Percentiles rank a stretch among this genome's conserved stretches.
These are phyloP conservation scores for Noctua fimbriata DNA, from an alignment of 2,888 invertebrate genomes.

Conservation along the genomic window DNA sequence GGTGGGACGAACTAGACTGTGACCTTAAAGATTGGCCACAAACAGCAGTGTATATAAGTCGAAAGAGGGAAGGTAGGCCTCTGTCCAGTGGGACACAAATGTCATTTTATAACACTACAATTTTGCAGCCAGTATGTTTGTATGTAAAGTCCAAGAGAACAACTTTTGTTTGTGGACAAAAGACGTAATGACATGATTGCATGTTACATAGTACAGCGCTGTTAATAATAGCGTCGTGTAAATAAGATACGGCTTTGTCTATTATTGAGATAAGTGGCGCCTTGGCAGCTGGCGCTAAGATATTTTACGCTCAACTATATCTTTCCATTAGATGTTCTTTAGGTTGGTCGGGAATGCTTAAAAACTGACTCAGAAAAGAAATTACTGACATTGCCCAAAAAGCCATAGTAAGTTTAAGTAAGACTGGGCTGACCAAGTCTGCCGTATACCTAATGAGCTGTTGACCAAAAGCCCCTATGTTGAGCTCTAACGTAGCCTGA, in stretches of 20 bases:
- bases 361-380: neutral
- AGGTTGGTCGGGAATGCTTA: neutral
- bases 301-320: neutral
- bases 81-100: neutral
- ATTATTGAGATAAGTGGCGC: slow-evolving; percentile 53
- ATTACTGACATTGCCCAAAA: neutral
- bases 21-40: neutral
- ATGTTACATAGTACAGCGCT: slow-evolving; percentile 23
- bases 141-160: neutral
- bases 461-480: too few relatives aligned
- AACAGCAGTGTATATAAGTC: neutral
- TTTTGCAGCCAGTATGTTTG: neutral
- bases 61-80: neutral
- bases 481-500: neutral
- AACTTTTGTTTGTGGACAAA: slow-evolving; percentile 44
- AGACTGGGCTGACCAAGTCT: neutral
- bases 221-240: slow-evolving; percentile 39
- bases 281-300: slow-evolving; percentile 32
- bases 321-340: neutral
- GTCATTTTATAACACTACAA: neutral
- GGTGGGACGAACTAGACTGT: neutral
- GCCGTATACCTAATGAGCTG: neutral
- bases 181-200: slow-evolving; percentile 46
- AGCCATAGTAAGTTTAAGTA: neutral
- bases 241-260: slow-evolving; percentile 40